phyloP scores from a whole-genome alignment of 1,140 invertebrate genomes.

The Camponotus vicinus region DNA sequence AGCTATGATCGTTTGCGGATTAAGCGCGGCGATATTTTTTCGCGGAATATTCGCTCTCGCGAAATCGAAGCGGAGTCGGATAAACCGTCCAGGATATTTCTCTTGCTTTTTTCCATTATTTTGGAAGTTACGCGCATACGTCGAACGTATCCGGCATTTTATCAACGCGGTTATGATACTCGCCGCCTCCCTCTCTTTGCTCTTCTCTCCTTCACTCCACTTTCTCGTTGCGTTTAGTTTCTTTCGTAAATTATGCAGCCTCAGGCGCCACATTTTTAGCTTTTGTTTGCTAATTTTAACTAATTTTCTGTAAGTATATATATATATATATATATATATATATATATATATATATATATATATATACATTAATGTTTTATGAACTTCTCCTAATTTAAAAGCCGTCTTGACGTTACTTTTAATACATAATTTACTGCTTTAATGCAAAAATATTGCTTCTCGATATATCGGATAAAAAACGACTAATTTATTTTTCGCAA shows the following conservation, averaged over 20 bases:
- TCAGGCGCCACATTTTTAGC: background rate
- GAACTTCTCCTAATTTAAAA: conserved; percentile 23
- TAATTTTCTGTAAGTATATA: conserved; percentile 28
- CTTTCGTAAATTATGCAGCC: conserved; percentile 39
- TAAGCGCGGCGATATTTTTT: conserved; percentile 73
- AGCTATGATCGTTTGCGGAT: conserved; percentile 71
- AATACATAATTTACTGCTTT: background rate
- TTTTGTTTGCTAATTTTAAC: background rate
- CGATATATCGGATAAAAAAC: background rate
- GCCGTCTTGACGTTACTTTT: background rate
- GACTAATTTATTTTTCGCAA: background rate
- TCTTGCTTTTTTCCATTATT: conserved; percentile 74
- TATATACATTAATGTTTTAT: background rate
- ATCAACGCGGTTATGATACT: conserved; percentile 66
- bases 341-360: background rate
- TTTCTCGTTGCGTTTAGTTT: background rate
- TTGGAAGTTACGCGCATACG: conserved; percentile 70
- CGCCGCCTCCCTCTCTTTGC: conserved; percentile 21
- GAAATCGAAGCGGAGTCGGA: conserved; percentile 68
- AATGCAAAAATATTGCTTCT: background rate
- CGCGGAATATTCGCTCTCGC: conserved; percentile 71
- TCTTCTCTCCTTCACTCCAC: background rate
- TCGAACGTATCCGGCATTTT: conserved; percentile 72
- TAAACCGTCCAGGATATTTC: conserved; percentile 71
- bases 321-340: too few species aligned